Conservation (phyloP, 92 coral and sea anemone genomes). For the Paramuricea clavata region DNA sequence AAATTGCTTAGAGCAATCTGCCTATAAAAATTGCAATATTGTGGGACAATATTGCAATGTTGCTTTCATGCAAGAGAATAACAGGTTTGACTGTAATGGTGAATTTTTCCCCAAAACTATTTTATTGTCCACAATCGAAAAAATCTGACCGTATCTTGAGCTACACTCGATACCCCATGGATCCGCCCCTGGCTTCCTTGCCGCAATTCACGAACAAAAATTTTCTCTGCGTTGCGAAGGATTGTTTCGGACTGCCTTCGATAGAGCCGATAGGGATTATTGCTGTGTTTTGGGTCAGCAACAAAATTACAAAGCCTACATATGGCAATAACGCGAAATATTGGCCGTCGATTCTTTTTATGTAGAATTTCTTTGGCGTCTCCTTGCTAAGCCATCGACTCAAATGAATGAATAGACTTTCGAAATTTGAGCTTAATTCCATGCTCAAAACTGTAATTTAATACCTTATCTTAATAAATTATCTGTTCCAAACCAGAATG, state of each 20-base stretch:
- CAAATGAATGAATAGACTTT: neutral
- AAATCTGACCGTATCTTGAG: too few species aligned
- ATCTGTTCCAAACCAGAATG: neutral
- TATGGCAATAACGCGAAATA: neutral
- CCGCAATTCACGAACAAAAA: neutral
- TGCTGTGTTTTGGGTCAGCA: conserved; percentile 1
- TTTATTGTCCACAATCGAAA: too few species aligned
- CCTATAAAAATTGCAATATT: too few species aligned
- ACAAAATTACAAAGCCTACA: neutral
- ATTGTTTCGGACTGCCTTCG: neutral
- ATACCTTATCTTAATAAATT: neutral
- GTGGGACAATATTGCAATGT: too few species aligned
- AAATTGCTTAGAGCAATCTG: too few species aligned
- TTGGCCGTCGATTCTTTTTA: neutral
- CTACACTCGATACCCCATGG: too few species aligned
- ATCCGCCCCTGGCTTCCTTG: too few species aligned
- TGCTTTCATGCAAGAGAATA: too few species aligned
- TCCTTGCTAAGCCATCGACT: neutral
- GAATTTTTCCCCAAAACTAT: too few species aligned
- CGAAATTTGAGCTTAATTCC: neutral
- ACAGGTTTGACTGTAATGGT: too few species aligned
- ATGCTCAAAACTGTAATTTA: neutral
- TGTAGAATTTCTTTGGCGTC: neutral
- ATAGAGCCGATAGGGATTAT: neutral
- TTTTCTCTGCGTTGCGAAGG: neutral